These are phyloP conservation scores for Ips nitidus DNA, from an alignment of 1,140 invertebrate genomes.

Conservation along the genomic window DNA sequence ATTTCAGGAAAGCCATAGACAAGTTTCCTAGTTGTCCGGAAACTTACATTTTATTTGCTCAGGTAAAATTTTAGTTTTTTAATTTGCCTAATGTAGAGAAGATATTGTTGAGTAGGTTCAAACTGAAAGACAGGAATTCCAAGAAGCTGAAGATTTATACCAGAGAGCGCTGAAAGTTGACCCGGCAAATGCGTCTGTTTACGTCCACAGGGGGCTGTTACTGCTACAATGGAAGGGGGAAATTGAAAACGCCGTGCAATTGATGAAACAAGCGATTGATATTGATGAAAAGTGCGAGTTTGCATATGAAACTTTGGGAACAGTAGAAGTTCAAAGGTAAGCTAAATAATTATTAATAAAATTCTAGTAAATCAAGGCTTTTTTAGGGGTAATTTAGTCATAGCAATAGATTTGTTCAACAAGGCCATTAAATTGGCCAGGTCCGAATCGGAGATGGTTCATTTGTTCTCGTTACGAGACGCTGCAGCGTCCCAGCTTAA, in stretches of 20 bases:
- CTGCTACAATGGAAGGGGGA: conserved; percentile 80
- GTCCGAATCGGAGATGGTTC: conserved; percentile 82
- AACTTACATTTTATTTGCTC: conserved; percentile 79
- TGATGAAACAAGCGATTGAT: conserved; percentile 81
- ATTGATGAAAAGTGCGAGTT: conserved; percentile 91
- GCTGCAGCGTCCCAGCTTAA: conserved; percentile 84
- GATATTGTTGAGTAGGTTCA: conserved; percentile 48
- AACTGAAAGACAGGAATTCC: conserved; percentile 78
- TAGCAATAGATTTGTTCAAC: conserved; percentile 83
- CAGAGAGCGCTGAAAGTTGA: conserved; percentile 79
- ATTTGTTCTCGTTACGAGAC: conserved; percentile 82
- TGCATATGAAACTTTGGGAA: conserved; percentile 92
- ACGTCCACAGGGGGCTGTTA: conserved; percentile 85
- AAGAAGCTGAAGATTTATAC: conserved; percentile 80
- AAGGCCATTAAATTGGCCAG: conserved; percentile 85
- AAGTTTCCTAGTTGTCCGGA: conserved; percentile 84
- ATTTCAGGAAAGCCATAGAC: conserved; percentile 73
- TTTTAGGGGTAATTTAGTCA: conserved; percentile 78
- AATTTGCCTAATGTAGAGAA: not conserved
- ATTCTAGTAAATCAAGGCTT: conserved; percentile 6
- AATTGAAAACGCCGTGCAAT: conserved; percentile 74
- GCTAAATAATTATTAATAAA: not conserved
- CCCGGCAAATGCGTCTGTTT: conserved; percentile 80
- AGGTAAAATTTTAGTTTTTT: conserved; percentile 57
- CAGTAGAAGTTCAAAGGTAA: conserved; percentile 89